A percentile compares a stretch with the other conserved stretches of the same genome.
These are phyloP conservation scores for Cremastinae sp. DNA, from an alignment of 2,888 invertebrate species.

Conservation along the genomic window DNA sequence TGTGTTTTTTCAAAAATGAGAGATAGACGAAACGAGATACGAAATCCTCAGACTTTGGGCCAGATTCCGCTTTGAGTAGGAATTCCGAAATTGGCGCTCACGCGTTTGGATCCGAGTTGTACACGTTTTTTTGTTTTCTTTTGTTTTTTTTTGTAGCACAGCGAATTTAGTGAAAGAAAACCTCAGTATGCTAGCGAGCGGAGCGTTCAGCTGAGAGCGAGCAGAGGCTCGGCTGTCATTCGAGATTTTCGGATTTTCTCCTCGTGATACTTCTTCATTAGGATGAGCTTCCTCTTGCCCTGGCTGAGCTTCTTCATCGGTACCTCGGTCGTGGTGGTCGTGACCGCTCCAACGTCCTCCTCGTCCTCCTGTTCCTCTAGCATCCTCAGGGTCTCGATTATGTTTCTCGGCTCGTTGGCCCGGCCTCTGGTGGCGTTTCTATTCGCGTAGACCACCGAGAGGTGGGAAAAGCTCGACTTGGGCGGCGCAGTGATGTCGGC, in stretches of 20 bases:
- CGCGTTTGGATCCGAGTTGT: constrained; percentile 63
- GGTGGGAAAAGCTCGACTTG: constrained; percentile 90
- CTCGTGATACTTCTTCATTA: constrained; percentile 77
- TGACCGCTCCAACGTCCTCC: constrained; percentile 32
- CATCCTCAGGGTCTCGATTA: constrained; percentile 89
- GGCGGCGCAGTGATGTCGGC: constrained; percentile 93
- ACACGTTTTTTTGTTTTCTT: constrained; percentile 51
- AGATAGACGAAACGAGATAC: constrained; percentile 33
- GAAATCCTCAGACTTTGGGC: constrained; percentile 73
- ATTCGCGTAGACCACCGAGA: constrained; percentile 91
- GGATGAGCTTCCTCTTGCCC: constrained; percentile 75
- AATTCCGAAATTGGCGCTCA: constrained; percentile 68
- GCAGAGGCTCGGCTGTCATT: constrained; percentile 75
- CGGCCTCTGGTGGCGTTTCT: constrained; percentile 86
- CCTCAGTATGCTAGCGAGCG: constrained; percentile 34
- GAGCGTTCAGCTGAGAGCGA: constrained; percentile 76
- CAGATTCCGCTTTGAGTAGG: constrained; percentile 71
- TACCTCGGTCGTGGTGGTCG: constrained; percentile 70
- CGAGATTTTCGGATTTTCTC: constrained; percentile 77
- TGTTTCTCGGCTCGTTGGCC: constrained; percentile 87
- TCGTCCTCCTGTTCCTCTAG: constrained; percentile 83
- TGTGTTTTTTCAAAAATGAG: constrained; percentile 39
- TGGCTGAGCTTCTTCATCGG: constrained; percentile 77
- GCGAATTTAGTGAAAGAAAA: constrained; percentile 51
- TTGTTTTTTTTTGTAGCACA: constrained; percentile 42